Percentiles rank a stretch among this genome's conserved stretches.
phyloP scores from a whole-genome alignment of 2,888 invertebrate genomes.

The Seira ritae region DNA sequence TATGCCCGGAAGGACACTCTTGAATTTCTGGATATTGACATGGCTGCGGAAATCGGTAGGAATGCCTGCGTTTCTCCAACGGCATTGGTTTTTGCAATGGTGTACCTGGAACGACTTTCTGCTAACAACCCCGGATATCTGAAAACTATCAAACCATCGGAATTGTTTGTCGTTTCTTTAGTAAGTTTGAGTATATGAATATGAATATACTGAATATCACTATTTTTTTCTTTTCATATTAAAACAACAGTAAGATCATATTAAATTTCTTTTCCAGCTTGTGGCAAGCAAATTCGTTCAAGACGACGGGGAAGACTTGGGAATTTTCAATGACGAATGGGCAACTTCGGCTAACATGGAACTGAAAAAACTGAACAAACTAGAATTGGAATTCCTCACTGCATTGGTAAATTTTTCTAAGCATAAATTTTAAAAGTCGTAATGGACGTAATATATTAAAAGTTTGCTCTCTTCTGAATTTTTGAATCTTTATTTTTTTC shows the following conservation, averaged over 20 bases:
- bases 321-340: slow-evolving; percentile 95
- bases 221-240: slow-evolving; percentile 9
- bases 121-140: slow-evolving; percentile 89
- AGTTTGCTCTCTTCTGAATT: no score
- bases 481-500: slow-evolving; percentile 47
- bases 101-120: slow-evolving; percentile 91
- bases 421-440: no score
- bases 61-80: slow-evolving; percentile 93
- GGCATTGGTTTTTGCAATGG: slow-evolving; percentile 92
- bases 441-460: neutral
- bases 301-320: slow-evolving; percentile 94
- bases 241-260: neutral
- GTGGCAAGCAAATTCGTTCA: slow-evolving; percentile 97
- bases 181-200: slow-evolving; percentile 78
- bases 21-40: slow-evolving; percentile 85
- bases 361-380: slow-evolving; percentile 84
- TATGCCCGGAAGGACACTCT: slow-evolving; percentile 81
- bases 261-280: slow-evolving; percentile 81
- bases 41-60: slow-evolving; percentile 85
- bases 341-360: slow-evolving; percentile 88
- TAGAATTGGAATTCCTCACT: slow-evolving; percentile 91
- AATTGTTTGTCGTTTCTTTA: slow-evolving; percentile 95
- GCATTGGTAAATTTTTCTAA: slow-evolving; percentile 87
- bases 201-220: neutral
- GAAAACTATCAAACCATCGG: slow-evolving; percentile 88